Conservation (phyloP, 2,797 vertebrate species). For the Molossus alvarezi region DNA sequence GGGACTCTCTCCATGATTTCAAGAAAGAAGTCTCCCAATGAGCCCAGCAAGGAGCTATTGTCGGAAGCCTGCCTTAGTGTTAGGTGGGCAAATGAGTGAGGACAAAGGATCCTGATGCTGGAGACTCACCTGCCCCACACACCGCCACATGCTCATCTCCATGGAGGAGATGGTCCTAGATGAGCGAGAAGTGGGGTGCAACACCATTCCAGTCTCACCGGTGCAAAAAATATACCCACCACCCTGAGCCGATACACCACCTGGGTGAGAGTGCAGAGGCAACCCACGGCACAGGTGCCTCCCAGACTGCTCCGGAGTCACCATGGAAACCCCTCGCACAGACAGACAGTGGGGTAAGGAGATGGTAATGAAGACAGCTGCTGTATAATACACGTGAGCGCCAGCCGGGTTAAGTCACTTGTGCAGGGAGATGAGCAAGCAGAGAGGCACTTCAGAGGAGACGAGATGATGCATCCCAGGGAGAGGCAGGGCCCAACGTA, state of each 20-base stretch:
- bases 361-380: conserved; percentile 72
- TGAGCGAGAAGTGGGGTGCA: not conserved
- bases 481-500: not conserved
- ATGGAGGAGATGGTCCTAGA: not conserved
- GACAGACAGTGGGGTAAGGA: not conserved
- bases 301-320: not conserved
- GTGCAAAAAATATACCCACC: not conserved
- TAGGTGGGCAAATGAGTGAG: conserved; percentile 17
- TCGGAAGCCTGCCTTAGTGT: not conserved
- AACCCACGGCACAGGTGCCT: not conserved
- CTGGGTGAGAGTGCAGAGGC: not conserved
- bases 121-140: not conserved
- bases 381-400: conserved; percentile 7
- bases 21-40: not conserved
- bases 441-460: conserved; percentile 55
- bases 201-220: not conserved
- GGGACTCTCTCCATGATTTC: not conserved
- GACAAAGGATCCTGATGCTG: not conserved
- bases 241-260: not conserved
- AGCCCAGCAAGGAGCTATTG: not conserved
- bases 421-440: conserved; percentile 8
- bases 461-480: not conserved
- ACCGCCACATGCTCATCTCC: not conserved
- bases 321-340: not conserved
- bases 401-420: not conserved